Evolutionary conservation across 2,797 vertebrate genomes (phyloP).

Genomic region (Bucorvus abyssinicus): DNA sequence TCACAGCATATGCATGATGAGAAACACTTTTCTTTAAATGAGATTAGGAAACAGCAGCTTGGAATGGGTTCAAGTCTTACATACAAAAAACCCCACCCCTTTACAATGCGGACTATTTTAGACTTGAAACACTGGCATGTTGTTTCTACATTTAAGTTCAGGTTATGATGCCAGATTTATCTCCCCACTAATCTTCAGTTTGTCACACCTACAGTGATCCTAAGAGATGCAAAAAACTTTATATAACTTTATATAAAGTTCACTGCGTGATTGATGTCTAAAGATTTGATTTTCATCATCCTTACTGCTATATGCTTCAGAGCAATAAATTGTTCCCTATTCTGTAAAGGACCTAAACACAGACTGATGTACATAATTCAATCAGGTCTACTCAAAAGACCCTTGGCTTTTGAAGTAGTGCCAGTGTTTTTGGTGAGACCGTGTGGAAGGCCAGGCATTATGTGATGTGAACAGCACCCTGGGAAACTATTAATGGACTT

Average conservation of each 20-base stretch:
- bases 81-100: not conserved
- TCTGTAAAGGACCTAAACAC: not conserved
- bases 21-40: constrained; percentile 32
- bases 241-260: not conserved
- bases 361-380: not conserved
- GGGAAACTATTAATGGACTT: not conserved
- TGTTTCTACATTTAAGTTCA: not conserved
- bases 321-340: not conserved
- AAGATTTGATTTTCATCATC: not conserved
- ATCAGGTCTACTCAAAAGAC: not conserved
- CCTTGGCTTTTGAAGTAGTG: not conserved
- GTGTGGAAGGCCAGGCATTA: not conserved
- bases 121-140: not conserved
- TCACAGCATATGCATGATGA: constrained; percentile 6
- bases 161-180: not conserved
- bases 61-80: not conserved
- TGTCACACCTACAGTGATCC: not conserved
- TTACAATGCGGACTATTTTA: not conserved
- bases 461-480: not conserved
- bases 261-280: not conserved
- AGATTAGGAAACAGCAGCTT: constrained; percentile 34
- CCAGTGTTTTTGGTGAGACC: not conserved
- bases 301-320: not conserved
- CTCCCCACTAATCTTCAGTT: not conserved
- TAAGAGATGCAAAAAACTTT: not conserved